Evolutionary conservation across 2,888 invertebrate genomes (phyloP), one percentile per base, ranked within the genome.

Genomic region (Rotaria socialis): DNA sequence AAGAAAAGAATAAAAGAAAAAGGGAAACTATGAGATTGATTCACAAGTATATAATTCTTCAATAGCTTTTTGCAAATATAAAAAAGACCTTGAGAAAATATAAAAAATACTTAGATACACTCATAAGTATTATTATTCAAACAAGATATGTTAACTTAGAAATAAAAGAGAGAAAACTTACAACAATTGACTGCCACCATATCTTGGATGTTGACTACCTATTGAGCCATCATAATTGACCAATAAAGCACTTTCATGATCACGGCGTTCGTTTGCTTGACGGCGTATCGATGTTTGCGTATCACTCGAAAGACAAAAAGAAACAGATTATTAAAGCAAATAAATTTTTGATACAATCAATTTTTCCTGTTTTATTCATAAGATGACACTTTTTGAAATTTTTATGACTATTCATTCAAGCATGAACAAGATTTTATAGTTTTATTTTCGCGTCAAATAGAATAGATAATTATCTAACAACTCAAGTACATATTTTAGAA

Each of bases 241-340:
- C n/a, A 47, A 80, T 47, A 80, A n/a, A 8, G 80, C 80, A 80
- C 47, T 80, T 6, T 80, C 80, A 80, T 80, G 47, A n/a, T 47
- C 43, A 43, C 80, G 80, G n/a, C 80, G 80, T 80, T 80, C 80
- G 47, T 80, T 80, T n/a, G 80, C 80, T 47, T 47, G 43, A n/a
- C 80, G 80, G 47, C 80, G 80, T 24, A 80, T 6, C 1, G 43
- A 43, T 43, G n/a, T 8, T 24, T 80, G 43, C n/a, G 80, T 80
- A 24, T 80, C 80, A 47, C 80, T 80, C 2, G 35, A 35, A 35
- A 35, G 35, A 80, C 0, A 47, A 16, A 80, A 80, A 8, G 47
- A 80, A 11, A 6, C 2, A 47, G 43, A 43, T 24, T 35, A 80
- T 80, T 47, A 24, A 41, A 24, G 22, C 47, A 43, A n/a, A 47